Evolutionary conservation across 2,113 vertebrate genomes (phyloP).

Genomic region (Tautogolabrus adspersus): DNA sequence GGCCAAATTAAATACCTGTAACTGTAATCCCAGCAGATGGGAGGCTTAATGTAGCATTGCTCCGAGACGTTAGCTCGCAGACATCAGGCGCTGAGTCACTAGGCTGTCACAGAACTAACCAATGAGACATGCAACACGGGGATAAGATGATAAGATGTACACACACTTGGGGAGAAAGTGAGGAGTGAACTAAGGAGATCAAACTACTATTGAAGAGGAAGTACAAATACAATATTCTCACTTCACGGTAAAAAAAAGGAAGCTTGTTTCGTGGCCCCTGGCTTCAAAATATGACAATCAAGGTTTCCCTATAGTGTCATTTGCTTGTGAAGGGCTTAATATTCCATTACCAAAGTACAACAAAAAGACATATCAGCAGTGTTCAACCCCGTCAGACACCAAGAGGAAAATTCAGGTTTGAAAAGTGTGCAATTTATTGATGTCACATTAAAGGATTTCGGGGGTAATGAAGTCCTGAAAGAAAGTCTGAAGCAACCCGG

Average conservation of each 20-base stretch:
- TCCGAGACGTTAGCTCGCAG: conserved; percentile 2
- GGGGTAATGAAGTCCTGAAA: conserved; percentile 45
- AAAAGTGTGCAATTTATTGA: conserved; percentile 26
- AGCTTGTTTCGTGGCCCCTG: too few relatives aligned
- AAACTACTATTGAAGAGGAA: too few relatives aligned
- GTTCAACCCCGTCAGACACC: too few relatives aligned
- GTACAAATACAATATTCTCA: too few relatives aligned
- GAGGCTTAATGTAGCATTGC: conserved; percentile 61
- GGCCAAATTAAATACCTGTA: conserved; percentile 69
- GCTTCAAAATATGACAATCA: too few relatives aligned
- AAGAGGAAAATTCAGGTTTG: neutral
- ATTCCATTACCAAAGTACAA: too few relatives aligned
- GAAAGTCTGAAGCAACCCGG: conserved; percentile 34
- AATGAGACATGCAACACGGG: neutral
- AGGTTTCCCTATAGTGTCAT: too few relatives aligned
- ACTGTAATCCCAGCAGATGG: conserved; percentile 66
- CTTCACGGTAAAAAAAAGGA: too few relatives aligned
- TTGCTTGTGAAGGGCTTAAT: too few relatives aligned
- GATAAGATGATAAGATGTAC: neutral
- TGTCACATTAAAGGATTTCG: conserved; percentile 57
- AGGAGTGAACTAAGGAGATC: neutral
- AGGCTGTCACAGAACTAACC: conserved; percentile 2
- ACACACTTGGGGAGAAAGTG: neutral
- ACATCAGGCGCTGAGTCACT: conserved; percentile 5
- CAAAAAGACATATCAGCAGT: too few relatives aligned